Base-by-base conservation (phyloP, 2,113 vertebrate species). In the Podilymbus podiceps region DNA sequence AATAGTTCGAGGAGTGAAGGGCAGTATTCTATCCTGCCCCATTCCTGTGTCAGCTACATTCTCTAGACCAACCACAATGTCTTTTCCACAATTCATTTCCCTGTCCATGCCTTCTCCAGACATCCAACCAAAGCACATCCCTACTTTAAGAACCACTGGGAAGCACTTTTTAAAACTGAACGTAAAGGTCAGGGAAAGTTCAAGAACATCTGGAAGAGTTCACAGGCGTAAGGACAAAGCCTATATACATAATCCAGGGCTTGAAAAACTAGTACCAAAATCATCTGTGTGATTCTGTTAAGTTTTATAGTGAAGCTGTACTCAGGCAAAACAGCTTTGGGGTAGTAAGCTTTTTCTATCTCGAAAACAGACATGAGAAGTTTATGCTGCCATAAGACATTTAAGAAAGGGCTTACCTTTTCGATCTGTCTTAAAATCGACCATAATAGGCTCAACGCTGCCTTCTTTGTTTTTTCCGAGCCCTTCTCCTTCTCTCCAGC, bases 361-460 rank as follows among this genome's bases (percentile, higher is more conserved):
- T 44, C 46, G 52, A 68, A 71, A 84, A 49, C 4, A 84, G 40
- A 56, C 6, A 0, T 0, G 12, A 5, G 22, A 25, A 46, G 4
- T 44, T 50, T 21, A 46, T 18, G 6, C 18, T 58, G 35, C 22
- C 44, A 1, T 25, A 11, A 6, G 31, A 31, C 30, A 14, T 0
- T 44, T 12, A 4, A 33, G 53, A 84, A 82, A 90, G 83, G 22
- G 58, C 89, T 98, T 84, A 99, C 99, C 99, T 99, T 99, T 99
- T 72, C 99, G 98, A 92, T 99, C 99, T 0, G 99, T 99, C 96
- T 99, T 99, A 95, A 99, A 99, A 94, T 99, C 99, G 10, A 99
- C 99, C 50, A 99, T 95, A 96, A 99, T 99, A 15, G 99, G 99
- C 81, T 99, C 99, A 76, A 99, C 99, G 5, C 99, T 99, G 50